A percentile compares a stretch with the other conserved stretches of the same genome.
These are phyloP conservation scores for Cheilosia grossa DNA, from an alignment of 2,888 invertebrate species.

Conservation along the genomic window DNA sequence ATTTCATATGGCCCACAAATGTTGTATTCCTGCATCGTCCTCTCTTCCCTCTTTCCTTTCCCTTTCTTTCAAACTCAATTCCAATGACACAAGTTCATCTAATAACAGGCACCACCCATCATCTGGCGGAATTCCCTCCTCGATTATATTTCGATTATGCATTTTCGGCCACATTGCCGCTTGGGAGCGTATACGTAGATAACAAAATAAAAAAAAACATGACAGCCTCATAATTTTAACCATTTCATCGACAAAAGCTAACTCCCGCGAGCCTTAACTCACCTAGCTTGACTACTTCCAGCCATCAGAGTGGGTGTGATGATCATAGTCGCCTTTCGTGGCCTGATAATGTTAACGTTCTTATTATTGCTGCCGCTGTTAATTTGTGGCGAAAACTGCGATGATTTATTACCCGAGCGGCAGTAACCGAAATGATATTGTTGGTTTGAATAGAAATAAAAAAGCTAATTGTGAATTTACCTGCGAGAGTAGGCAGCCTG, in stretches of 20 bases:
- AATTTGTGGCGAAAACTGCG: slow-evolving; percentile 69
- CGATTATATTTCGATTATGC: slow-evolving; percentile 32
- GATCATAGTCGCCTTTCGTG: slow-evolving; percentile 1
- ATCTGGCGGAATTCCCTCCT: no score
- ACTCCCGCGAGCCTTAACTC: neutral
- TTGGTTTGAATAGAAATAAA: slow-evolving; percentile 31
- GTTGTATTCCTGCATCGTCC: no score
- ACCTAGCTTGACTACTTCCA: neutral
- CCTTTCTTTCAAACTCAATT: no score
- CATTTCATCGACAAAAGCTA: slow-evolving; percentile 25
- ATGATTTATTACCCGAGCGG: slow-evolving; percentile 62
- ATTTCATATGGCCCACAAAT: no score
- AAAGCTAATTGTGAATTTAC: slow-evolving; percentile 58
- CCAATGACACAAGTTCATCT: no score
- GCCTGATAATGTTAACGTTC: slow-evolving; percentile 56
- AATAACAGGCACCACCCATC: no score
- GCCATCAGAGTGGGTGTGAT: neutral
- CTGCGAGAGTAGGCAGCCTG: neutral
- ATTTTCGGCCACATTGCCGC: slow-evolving; percentile 33
- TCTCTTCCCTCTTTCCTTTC: no score
- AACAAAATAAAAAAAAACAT: slow-evolving; percentile 34
- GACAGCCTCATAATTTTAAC: slow-evolving; percentile 46
- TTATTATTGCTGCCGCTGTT: slow-evolving; percentile 62
- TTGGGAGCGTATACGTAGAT: slow-evolving; percentile 26
- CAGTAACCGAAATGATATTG: slow-evolving; percentile 22